Conservation (phyloP, 1,140 invertebrate genomes). For the Anadara kagoshimensis region DNA sequence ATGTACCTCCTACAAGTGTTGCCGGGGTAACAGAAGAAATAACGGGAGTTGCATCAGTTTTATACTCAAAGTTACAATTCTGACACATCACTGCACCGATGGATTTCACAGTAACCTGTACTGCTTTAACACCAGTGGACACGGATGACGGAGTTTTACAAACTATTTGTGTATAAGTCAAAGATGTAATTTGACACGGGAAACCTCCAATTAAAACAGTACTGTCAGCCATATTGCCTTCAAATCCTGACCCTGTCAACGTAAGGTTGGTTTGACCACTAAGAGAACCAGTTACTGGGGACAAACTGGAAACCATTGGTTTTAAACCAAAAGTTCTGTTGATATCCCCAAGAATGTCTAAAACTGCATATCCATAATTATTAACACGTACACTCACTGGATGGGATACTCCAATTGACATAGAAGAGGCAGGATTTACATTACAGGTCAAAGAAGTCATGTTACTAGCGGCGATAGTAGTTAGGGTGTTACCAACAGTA, state of each 20-base stretch:
- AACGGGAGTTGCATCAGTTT: constrained; percentile 16
- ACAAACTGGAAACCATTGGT: constrained; percentile 42
- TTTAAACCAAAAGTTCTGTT: constrained; percentile 41
- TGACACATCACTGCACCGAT: too few species aligned
- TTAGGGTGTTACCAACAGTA: constrained; percentile 32
- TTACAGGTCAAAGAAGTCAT: constrained; percentile 25
- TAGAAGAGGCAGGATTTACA: constrained; percentile 20
- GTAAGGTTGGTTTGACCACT: constrained; percentile 41
- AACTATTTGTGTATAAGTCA: constrained; percentile 22
- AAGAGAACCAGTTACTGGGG: constrained; percentile 47
- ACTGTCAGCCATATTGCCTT: background rate
- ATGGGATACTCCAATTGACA: constrained; percentile 34
- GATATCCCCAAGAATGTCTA: constrained; percentile 19
- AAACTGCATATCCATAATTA: constrained; percentile 50
- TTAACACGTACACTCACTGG: constrained; percentile 41
- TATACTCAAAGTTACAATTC: too few species aligned
- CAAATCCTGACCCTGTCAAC: constrained; percentile 51
- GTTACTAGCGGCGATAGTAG: constrained; percentile 12
- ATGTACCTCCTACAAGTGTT: background rate
- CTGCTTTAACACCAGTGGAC: background rate
- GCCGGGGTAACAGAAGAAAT: constrained; percentile 23
- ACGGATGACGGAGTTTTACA: constrained; percentile 33
- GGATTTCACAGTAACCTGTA: constrained; percentile 16
- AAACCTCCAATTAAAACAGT: constrained; percentile 9
- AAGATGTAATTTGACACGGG: constrained; percentile 32